Evolutionary conservation across 64 coral and sea anemone species (phyloP), one percentile per base, ranked within the genome.

Genomic region (Exaiptasia diaphana): DNA sequence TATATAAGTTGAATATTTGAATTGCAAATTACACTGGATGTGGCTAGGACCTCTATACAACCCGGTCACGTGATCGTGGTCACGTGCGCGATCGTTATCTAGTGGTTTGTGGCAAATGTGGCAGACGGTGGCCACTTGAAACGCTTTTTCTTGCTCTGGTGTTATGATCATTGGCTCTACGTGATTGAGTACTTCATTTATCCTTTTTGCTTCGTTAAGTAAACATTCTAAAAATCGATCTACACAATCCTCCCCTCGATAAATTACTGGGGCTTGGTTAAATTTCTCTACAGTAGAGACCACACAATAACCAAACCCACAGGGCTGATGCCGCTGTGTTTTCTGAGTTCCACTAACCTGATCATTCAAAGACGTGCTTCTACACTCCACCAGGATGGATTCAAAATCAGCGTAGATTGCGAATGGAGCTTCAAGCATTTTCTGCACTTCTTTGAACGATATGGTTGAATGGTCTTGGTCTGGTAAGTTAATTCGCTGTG

Each of bases 181-280:
- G 4, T 60, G 34, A 3, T 78, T 31, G 1, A 88, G 35, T 0
- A 74, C 64, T 17, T 49, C 1, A 41, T 64, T 4, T 32, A 90
- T 90, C 12, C 67, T 10, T 28, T 83, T 30, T 42, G 76, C 55
- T 76, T 90, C 71, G 55, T 52, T 7, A 11, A 41, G 25, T 4
- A 83, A 36, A 9, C 0, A 53, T 22, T 76, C 61, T n/a, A 90
- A 57, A 50, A 82, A 90, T 21, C 67, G 73, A 31, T 83, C 58
- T 0, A 90, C 78, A 0, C 67, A 78, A 22, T 82, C 53, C 34
- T 74, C 64, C 12, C 87, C 70, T 13, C 78, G 58, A 67, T 90
- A 90, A 4, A 43, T 17, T n/a, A 40, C 38, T 3, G 68, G 38
- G 1, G 21, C 12, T 1, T 40, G 13, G 14, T n/a, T 27, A 24